phyloP scores from a whole-genome alignment of 2,888 invertebrate species.

The Drosophila leonis region DNA sequence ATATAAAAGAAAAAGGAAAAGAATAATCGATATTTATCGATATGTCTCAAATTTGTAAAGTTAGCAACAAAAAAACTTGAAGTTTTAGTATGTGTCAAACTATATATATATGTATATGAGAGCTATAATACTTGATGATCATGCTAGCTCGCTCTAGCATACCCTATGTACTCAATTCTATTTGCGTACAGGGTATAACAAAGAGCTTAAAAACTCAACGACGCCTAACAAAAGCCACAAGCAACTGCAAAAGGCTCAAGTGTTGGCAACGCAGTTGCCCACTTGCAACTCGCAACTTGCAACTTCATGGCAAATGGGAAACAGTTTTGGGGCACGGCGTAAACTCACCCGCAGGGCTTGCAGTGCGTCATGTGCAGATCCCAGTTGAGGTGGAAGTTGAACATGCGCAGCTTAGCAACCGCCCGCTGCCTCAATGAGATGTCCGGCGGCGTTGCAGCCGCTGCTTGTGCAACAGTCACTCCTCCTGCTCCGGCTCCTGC shows the following conservation, averaged over 20 bases:
- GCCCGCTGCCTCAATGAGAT: slow-evolving; percentile 85
- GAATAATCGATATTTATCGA: neutral
- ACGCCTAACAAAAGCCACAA: slow-evolving; percentile 72
- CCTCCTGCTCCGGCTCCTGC: neutral
- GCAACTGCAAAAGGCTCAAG: slow-evolving; percentile 65
- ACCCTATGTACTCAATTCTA: neutral
- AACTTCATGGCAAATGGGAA: slow-evolving; percentile 6
- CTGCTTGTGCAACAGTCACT: slow-evolving; percentile 23
- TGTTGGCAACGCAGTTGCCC: slow-evolving; percentile 46
- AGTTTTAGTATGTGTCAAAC: neutral
- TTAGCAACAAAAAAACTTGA: neutral
- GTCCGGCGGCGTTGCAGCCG: slow-evolving; percentile 76
- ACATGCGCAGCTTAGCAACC: slow-evolving; percentile 85
- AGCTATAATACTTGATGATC: neutral
- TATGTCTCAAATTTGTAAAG: neutral
- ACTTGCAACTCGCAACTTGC: slow-evolving; percentile 57
- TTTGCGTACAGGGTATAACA: slow-evolving; percentile 15
- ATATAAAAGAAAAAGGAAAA: neutral
- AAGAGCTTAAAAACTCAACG: slow-evolving; percentile 39
- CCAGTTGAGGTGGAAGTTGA: slow-evolving; percentile 86
- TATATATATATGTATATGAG: neutral
- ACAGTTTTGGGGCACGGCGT: slow-evolving; percentile 2
- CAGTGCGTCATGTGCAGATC: slow-evolving; percentile 86
- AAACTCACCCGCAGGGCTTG: slow-evolving; percentile 85
- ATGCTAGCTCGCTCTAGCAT: neutral